phyloP scores from a whole-genome alignment of 2,888 invertebrate genomes.

The Leptinotarsa juncta region DNA sequence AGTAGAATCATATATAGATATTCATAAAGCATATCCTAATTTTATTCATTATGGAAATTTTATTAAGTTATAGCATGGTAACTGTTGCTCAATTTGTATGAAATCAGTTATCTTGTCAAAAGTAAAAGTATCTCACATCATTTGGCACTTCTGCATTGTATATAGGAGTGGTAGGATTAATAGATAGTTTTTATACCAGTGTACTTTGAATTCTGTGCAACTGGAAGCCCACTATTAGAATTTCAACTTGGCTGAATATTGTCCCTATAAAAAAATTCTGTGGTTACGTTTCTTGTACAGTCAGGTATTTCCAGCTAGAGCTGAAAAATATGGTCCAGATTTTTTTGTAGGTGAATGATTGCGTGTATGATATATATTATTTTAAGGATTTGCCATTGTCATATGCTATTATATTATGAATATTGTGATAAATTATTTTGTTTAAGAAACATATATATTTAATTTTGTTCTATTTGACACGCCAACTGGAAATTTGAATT shows the following conservation, averaged over 20 bases:
- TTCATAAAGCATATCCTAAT: not conserved
- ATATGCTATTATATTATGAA: conserved; percentile 28
- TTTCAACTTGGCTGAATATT: not conserved
- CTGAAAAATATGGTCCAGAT: conserved; percentile 18
- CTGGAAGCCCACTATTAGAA: not conserved
- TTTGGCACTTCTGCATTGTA: not conserved
- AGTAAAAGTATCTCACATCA: too few species aligned
- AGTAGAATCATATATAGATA: not conserved
- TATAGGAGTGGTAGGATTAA: not conserved
- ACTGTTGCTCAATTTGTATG: too few species aligned
- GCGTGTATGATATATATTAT: conserved; percentile 20
- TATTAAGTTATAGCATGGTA: too few species aligned
- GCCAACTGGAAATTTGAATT: conserved; percentile 26
- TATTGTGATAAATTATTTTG: conserved; percentile 41
- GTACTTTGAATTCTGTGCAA: not conserved
- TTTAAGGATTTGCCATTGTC: conserved; percentile 26
- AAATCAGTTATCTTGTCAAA: too few species aligned
- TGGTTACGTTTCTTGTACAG: not conserved
- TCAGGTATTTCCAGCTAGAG: not conserved
- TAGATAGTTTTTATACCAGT: not conserved
- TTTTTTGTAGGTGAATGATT: conserved; percentile 18
- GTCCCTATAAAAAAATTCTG: not conserved
- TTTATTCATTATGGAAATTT: not conserved
- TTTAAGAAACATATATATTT: conserved; percentile 32
- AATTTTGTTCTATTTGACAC: conserved; percentile 22